Evolutionary conservation across 2,113 vertebrate species (phyloP), one percentile per base, ranked within the genome.

Genomic region (Cathartes aura): DNA sequence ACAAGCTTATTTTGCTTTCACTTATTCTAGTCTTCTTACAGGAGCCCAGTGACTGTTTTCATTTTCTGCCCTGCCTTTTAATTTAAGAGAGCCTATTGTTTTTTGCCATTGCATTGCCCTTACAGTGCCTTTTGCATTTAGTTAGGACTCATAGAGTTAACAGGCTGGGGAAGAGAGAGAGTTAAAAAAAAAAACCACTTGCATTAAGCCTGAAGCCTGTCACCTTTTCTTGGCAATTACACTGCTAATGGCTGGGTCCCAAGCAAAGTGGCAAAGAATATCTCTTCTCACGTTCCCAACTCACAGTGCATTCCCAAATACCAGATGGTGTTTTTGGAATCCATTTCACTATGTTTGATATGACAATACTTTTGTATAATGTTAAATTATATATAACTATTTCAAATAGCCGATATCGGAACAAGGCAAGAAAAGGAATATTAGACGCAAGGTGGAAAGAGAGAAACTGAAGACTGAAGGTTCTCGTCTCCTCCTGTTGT

Each of bases 251-350:
- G 99, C 99, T 99, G 98, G 97, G 98, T 99, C 99, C 99, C 99
- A 99, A 99, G 98, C 99, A 99, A 98, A 99, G 99, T 98, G 98
- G 99, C 97, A 98, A 98, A 99, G 98, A 98, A 98, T 98, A 99
- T 99, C 98, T 98, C 98, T 98, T 99, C 98, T 99, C 98, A 99
- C 98, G 98, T 99, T 99, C 98, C 98, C 98, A 98, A 98, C 98
- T 98, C 98, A 98, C 98, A 98, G 98, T 98, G 98, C 98, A 98
- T 98, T 99, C 98, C 98, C 98, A 99, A 99, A 99, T 98, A 99
- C 98, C 99, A 99, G 99, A 99, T 99, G 99, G 99, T 98, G 98
- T 99, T 99, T 99, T 99, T 99, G 99, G 99, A 99, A 99, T 98
- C 98, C 97, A 98, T 99, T 99, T 99, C 98, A 98, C 98, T 98